Base-by-base conservation (phyloP, 2,113 vertebrate genomes). In the Ptilorrhoa leucosticta region DNA sequence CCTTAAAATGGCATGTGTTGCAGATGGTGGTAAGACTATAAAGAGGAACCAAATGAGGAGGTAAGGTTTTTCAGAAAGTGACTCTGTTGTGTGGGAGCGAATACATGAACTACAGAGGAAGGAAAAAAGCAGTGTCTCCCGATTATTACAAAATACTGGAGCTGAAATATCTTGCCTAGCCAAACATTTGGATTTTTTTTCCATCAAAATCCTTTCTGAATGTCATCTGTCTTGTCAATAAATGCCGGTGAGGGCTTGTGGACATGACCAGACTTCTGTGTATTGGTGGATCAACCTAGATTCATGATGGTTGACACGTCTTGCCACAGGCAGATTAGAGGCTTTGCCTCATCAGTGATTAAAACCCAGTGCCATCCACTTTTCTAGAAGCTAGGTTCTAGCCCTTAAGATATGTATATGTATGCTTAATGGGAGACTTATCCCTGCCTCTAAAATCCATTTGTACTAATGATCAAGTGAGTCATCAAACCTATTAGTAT, bases 401-500 rank as follows among this genome's bases (percentile, higher is more conserved):
- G 44, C n/a, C 27, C 45, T 86, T 90, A 86, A 70, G 44, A 37
- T 83, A 56, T 51, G 13, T 39, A 30, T 90, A 54, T 57, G 11
- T 73, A 19, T 85, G 63, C 39, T 83, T 77, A 80, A 72, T 47
- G 44, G 48, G 44, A 95, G 33, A 23, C 50, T 91, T 79, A 51
- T 44, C 35, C 2, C 0, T 83, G 64, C 75, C 48, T 91, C 68
- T 77, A 16, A 85, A 91, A 92, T 76, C 87, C 45, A 21, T 78
- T 91, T 91, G 51, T 89, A 72, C 76, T 93, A 78, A 88, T 57
- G 68, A 83, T 88, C 51, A 33, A 78, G 22, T 82, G 79, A 90
- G 68, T 95, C 75, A 90, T 86, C 60, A 75, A 39, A 83, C 14
- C 37, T 37, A 58, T 80, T 86, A 54, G 8, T 30, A 51, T 63